Evolutionary conservation across 1,140 invertebrate genomes (phyloP).

Genomic region (Drosophila miranda): DNA sequence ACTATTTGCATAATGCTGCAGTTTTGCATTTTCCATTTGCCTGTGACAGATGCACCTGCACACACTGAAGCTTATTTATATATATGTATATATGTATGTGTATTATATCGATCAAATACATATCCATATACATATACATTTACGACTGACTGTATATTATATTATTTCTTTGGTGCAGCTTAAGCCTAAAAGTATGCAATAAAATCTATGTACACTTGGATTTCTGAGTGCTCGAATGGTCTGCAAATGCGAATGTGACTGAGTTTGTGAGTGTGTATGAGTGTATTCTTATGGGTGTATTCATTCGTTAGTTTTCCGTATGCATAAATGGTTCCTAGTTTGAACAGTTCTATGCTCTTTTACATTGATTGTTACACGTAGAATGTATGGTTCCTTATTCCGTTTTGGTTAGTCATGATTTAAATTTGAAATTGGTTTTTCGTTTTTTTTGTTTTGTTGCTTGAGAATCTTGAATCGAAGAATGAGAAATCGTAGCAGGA

Average conservation of each 20-base stretch:
- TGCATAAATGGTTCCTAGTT: slow-evolving; percentile 39
- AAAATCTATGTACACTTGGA: slow-evolving; percentile 77
- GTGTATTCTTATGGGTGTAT: slow-evolving; percentile 33
- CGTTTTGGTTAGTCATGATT: slow-evolving; percentile 24
- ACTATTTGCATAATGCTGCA: slow-evolving; percentile 47
- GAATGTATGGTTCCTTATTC: slow-evolving; percentile 67
- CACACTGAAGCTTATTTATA: slow-evolving; percentile 6
- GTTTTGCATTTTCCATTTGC: neutral
- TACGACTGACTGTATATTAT: neutral
- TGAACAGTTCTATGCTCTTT: slow-evolving; percentile 68
- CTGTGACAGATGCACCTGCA: slow-evolving; percentile 9
- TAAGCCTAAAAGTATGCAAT: slow-evolving; percentile 67
- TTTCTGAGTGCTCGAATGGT: slow-evolving; percentile 58
- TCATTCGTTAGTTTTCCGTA: neutral
- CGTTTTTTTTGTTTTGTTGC: slow-evolving; percentile 10
- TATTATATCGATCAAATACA: neutral
- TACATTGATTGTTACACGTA: slow-evolving; percentile 77
- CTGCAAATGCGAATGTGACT: slow-evolving; percentile 23
- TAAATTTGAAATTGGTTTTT: slow-evolving; percentile 33
- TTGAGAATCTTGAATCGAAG: slow-evolving; percentile 47
- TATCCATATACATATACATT: neutral
- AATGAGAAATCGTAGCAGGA: slow-evolving; percentile 43
- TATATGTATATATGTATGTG: neutral
- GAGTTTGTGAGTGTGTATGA: slow-evolving; percentile 9
- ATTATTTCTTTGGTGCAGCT: slow-evolving; percentile 67